phyloP scores from a whole-genome alignment of 2,113 vertebrate species.

The Sylvietta virens region DNA sequence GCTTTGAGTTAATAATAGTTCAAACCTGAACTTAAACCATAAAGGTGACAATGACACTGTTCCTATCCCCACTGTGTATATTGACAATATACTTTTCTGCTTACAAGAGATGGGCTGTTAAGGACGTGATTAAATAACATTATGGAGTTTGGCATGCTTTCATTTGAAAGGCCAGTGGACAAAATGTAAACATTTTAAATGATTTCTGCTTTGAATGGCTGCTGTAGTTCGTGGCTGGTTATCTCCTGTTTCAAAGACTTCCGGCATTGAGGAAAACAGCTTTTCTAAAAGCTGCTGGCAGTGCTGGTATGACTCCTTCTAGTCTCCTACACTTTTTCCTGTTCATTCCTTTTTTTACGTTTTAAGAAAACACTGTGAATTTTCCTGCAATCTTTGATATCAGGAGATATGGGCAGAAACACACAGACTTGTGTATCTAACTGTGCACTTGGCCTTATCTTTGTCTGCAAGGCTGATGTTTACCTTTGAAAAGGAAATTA shows the following conservation, averaged over 20 bases:
- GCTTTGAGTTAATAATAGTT: not conserved
- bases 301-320: not conserved
- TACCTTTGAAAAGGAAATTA: conserved; percentile 55
- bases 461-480: conserved; percentile 32
- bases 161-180: not conserved
- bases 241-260: conserved; percentile 23
- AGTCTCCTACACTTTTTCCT: conserved; percentile 20
- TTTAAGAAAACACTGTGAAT: conserved; percentile 36
- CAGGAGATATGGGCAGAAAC: conserved; percentile 19
- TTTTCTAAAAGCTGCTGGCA: not conserved
- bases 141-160: not conserved
- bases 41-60: not conserved
- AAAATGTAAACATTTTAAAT: not conserved
- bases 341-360: not conserved
- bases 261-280: not conserved
- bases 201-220: not conserved
- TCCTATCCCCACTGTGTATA: not conserved
- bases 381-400: conserved; percentile 41
- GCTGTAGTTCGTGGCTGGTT: not conserved
- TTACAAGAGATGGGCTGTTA: not conserved
- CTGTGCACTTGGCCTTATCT: not conserved
- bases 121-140: not conserved
- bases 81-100: not conserved
- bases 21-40: not conserved
- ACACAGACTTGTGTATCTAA: not conserved